Evolutionary conservation across 2,888 invertebrate genomes (phyloP).

Genomic region (Syritta pipiens): DNA sequence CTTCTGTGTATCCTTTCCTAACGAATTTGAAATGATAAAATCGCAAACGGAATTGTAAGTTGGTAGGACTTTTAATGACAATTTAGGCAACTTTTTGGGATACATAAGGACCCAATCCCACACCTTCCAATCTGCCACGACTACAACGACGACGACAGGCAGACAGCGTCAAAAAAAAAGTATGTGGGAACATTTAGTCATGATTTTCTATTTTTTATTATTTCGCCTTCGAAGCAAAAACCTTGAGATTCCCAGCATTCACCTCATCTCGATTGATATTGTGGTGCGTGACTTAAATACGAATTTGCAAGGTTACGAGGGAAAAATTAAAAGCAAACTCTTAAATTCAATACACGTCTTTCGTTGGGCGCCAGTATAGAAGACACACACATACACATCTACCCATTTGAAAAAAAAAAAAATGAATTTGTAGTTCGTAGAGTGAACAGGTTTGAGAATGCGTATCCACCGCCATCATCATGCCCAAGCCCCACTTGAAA

Average conservation of each 20-base stretch:
- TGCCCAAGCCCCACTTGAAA: conserved; percentile 31
- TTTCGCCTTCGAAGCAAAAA: conserved; percentile 31
- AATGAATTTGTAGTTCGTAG: conserved; percentile 55
- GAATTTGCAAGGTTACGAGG: conserved; percentile 22
- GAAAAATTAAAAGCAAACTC: conserved; percentile 41
- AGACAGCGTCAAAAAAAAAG: not conserved
- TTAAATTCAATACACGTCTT: conserved; percentile 62
- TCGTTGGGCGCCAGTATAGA: conserved; percentile 27
- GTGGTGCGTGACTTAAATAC: conserved; percentile 66
- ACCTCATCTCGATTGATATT: conserved; percentile 69
- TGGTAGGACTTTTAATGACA: conserved; percentile 55
- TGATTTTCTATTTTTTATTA: conserved; percentile 61
- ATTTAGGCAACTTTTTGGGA: conserved; percentile 39
- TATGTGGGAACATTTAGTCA: conserved; percentile 48
- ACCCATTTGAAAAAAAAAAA: conserved; percentile 8
- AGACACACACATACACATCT: not conserved
- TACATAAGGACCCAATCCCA: not conserved
- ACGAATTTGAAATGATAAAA: conserved; percentile 51
- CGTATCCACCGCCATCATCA: too few species aligned
- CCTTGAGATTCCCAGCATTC: conserved; percentile 46
- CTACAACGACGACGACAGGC: not conserved
- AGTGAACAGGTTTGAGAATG: conserved; percentile 5
- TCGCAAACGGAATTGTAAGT: conserved; percentile 49
- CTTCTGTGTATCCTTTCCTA: conserved; percentile 18
- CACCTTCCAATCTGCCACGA: not conserved